A percentile compares a stretch with the other conserved stretches of the same genome.
Evolutionary conservation across 1,140 invertebrate genomes (phyloP).

Genomic region (Drosophila serrata): DNA sequence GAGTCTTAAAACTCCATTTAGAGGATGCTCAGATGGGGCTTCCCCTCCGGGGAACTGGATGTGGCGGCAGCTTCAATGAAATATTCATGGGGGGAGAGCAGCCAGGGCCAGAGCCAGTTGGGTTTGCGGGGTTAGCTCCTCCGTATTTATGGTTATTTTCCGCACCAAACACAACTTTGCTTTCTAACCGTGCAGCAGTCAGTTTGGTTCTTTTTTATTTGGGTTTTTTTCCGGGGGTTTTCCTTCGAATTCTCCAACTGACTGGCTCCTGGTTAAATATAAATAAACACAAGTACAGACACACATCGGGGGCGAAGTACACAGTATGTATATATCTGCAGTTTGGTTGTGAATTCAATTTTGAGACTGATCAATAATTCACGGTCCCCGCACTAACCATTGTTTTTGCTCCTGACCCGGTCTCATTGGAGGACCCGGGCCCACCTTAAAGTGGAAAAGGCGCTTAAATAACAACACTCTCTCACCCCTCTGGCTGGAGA

Average conservation of each 20-base stretch:
- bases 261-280: slow-evolving; percentile 47
- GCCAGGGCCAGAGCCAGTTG: neutral
- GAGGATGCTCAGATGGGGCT: slow-evolving; percentile 29
- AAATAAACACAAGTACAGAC: slow-evolving; percentile 33
- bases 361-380: slow-evolving; percentile 59
- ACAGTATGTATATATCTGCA: slow-evolving; percentile 26
- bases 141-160: slow-evolving; percentile 53
- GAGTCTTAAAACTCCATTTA: slow-evolving; percentile 54
- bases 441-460: slow-evolving; percentile 23
- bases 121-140: slow-evolving; percentile 18
- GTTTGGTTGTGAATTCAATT: slow-evolving; percentile 54
- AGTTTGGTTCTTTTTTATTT: slow-evolving; percentile 4
- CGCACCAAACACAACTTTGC: slow-evolving; percentile 51
- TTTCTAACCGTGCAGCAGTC: slow-evolving; percentile 36
- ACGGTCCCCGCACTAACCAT: slow-evolving; percentile 42
- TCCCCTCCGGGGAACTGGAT: neutral
- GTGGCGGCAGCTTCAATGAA: slow-evolving; percentile 37
- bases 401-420: slow-evolving; percentile 13
- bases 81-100: slow-evolving; percentile 34
- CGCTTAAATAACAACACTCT: slow-evolving; percentile 26
- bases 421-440: neutral
- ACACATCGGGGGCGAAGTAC: slow-evolving; percentile 1
- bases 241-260: slow-evolving; percentile 32
- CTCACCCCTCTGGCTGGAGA: neutral
- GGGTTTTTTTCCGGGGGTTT: slow-evolving; percentile 7